Base-by-base conservation (phyloP, 2,888 invertebrate species). In the Conistra vaccinii region DNA sequence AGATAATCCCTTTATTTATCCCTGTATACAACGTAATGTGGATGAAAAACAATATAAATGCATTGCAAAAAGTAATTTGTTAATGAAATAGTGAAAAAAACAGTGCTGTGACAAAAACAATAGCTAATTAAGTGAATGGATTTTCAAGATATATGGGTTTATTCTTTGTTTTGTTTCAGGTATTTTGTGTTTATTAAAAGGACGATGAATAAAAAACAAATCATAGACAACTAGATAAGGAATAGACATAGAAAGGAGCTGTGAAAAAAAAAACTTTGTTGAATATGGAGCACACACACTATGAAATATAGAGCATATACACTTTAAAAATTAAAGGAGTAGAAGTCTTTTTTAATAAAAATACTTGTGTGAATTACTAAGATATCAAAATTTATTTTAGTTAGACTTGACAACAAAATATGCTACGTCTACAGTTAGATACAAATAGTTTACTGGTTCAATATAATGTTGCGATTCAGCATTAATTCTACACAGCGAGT, bases 1-100 rank as follows among this genome's bases (percentile, higher is more conserved):
- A 35, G 76, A 83, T 85, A 80, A 84, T 86, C 85, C 77, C 10
- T 39, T 58, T 51, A 65, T 68, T 78, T 83, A 80, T 72, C 58
- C 66, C 42, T 29, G 17, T 55, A 17, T 1, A 17, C 10, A 4
- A 57, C 39, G 61, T 69, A 70, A 61, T 14, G 14, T 69, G 17
- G 39, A 75, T 29, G 12, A 68, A 73, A 55, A 63, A 63, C 3
- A 35, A 45, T 23, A 17, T 17, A 17, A 39, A 35, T 67, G 2
- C 0, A 17, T 60, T 48, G 0, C 0, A 51, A 63, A 75, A 39
- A 39, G 14, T 26, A 10, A 12, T 42, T 58, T 12, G n/a, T 17
- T 39, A 29, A 45, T 35, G 9, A 1, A 17, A 6, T n/a, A 12
- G 7, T 32, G 10, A 1, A 35, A 63, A 45, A 35, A 63, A 45